Conservation (phyloP, 2,888 invertebrate species). For the Tribolium freemani region DNA sequence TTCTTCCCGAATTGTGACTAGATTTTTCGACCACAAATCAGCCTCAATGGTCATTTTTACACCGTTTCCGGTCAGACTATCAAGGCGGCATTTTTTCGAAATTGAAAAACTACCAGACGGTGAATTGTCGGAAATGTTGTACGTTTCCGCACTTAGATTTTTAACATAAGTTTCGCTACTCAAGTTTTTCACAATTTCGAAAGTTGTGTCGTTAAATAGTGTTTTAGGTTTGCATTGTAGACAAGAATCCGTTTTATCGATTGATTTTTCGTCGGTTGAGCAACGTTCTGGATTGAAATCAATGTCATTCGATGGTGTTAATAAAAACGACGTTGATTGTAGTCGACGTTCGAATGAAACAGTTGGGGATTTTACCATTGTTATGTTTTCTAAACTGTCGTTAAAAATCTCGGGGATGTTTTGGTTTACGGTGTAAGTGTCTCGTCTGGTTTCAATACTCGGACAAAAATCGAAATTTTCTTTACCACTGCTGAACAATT, state of each 20-base stretch:
- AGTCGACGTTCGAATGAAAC: conserved; percentile 42
- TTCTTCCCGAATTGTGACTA: conserved; percentile 71
- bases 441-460: conserved; percentile 28
- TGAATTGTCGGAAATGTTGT: conserved; percentile 12
- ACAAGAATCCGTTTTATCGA: neutral
- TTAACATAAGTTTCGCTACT: conserved; percentile 27
- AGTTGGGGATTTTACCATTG: neutral
- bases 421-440: conserved; percentile 38
- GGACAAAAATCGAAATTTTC: neutral
- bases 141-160: conserved; percentile 17
- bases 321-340: conserved; percentile 45
- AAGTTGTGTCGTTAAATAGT: neutral
- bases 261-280: conserved; percentile 49
- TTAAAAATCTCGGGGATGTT: conserved; percentile 42
- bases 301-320: conserved; percentile 28
- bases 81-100: conserved; percentile 54
- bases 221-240: neutral
- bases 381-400: conserved; percentile 50
- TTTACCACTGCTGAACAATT: neutral
- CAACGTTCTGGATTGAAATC: conserved; percentile 46
- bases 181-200: conserved; percentile 13
- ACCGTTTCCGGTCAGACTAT: conserved; percentile 51
- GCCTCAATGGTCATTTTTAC: conserved; percentile 60
- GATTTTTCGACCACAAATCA: conserved; percentile 65
- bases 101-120: conserved; percentile 54